Evolutionary conservation across 2,888 invertebrate species (phyloP).

Genomic region (Diploptera punctata): DNA sequence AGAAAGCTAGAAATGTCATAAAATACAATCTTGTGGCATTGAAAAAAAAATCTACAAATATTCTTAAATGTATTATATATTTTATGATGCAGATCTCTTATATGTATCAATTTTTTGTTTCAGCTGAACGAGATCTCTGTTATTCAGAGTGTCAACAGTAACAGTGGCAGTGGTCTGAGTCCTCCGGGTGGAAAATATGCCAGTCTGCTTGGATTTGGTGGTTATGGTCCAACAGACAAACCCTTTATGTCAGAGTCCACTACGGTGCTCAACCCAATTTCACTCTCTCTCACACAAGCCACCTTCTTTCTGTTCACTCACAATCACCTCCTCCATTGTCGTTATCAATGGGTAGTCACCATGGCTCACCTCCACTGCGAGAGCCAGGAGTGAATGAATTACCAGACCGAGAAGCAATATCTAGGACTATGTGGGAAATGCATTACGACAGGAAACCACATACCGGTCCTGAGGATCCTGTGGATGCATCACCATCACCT

Average conservation of each 20-base stretch:
- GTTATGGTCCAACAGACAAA: slow-evolving; percentile 59
- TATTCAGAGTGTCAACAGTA: slow-evolving; percentile 68
- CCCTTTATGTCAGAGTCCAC: slow-evolving; percentile 59
- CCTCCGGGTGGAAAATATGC: slow-evolving; percentile 66
- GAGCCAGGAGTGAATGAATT: slow-evolving; percentile 7
- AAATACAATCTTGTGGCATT: no score
- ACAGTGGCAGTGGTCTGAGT: slow-evolving; percentile 62
- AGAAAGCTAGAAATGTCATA: no score
- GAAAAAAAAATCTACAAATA: no score
- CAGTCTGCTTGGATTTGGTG: slow-evolving; percentile 78
- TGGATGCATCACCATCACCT: slow-evolving; percentile 46
- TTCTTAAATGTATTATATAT: no score
- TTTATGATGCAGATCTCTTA: no score
- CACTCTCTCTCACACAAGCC: slow-evolving; percentile 60
- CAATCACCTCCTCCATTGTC: slow-evolving; percentile 45
- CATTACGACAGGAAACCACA: slow-evolving; percentile 62
- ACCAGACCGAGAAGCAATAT: slow-evolving; percentile 3
- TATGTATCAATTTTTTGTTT: slow-evolving; percentile 49
- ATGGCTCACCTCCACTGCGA: slow-evolving; percentile 48
- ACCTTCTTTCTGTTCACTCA: slow-evolving; percentile 50
- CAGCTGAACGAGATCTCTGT: slow-evolving; percentile 84
- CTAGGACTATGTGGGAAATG: slow-evolving; percentile 61
- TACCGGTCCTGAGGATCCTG: slow-evolving; percentile 52
- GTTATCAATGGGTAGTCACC: slow-evolving; percentile 59
- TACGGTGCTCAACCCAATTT: no score